Conservation (phyloP, 2,797 vertebrate genomes). For the Peromyscus aztecus region DNA sequence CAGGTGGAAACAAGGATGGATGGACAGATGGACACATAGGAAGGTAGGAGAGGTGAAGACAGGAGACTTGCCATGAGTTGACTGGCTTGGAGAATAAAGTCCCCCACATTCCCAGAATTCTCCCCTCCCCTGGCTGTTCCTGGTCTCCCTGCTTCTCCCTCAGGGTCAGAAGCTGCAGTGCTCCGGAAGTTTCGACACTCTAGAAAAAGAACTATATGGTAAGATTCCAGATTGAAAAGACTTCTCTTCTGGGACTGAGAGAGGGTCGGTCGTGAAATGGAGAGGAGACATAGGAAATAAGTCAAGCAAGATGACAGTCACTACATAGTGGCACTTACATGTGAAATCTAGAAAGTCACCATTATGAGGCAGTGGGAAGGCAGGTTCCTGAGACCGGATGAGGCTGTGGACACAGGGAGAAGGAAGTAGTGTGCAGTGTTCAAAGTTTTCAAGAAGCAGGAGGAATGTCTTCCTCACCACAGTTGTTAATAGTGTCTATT, state of each 20-base stretch:
- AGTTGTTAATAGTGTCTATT: not conserved
- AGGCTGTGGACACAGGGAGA: not conserved
- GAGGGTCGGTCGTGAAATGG: accelerated
- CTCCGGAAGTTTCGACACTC: not conserved
- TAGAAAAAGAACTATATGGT: not conserved
- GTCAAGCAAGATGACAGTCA: not conserved
- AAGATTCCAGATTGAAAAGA: not conserved
- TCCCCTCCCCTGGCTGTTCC: not conserved
- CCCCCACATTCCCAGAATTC: not conserved
- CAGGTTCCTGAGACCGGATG: not conserved
- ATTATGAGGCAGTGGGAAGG: not conserved
- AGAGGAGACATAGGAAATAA: not conserved
- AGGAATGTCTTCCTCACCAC: not conserved
- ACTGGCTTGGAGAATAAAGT: not conserved
- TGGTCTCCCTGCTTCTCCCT: too few relatives aligned
- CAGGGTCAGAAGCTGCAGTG: not conserved
- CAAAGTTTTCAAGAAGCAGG: not conserved
- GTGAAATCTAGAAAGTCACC: not conserved
- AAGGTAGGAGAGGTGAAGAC: not conserved
- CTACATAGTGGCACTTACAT: too few relatives aligned
- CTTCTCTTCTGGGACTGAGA: not conserved
- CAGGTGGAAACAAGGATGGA: accelerated
- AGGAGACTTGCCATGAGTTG: not conserved
- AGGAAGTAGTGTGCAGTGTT: not conserved
- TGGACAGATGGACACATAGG: accelerated